Conservation (phyloP, 2,797 vertebrate species). For the Jordanella pulchra region DNA sequence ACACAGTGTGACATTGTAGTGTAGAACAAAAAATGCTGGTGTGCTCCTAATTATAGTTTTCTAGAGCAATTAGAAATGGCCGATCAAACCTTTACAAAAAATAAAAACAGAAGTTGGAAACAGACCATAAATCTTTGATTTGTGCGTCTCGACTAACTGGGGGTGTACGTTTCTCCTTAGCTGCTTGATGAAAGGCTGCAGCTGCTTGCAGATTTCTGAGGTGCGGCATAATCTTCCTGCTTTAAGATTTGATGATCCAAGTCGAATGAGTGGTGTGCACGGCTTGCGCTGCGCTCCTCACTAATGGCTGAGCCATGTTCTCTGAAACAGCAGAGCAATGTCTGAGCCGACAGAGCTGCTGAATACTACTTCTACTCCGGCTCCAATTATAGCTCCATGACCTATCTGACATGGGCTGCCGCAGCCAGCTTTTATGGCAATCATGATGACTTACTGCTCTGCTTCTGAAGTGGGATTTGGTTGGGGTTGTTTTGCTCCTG, state of each 20-base stretch:
- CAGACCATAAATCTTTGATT: background rate
- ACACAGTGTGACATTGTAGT: background rate
- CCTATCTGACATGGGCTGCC: slow-evolving; percentile 67
- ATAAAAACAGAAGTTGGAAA: background rate
- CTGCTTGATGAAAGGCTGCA: slow-evolving; percentile 30
- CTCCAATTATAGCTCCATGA: slow-evolving; percentile 70
- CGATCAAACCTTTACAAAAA: background rate
- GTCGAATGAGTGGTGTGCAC: slow-evolving; percentile 34
- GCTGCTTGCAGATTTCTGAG: slow-evolving; percentile 34
- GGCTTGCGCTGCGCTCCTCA: slow-evolving; percentile 39
- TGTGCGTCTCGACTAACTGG: background rate
- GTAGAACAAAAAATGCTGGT: background rate
- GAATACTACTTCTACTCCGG: slow-evolving; percentile 46
- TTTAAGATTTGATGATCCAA: slow-evolving; percentile 51
- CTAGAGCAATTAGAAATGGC: background rate
- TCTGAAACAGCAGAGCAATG: slow-evolving; percentile 37
- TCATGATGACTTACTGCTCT: slow-evolving; percentile 14
- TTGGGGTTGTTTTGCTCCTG: background rate
- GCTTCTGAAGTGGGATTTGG: slow-evolving; percentile 18
- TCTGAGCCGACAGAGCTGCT: slow-evolving; percentile 43
- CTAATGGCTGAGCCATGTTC: slow-evolving; percentile 65
- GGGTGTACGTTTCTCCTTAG: slow-evolving; percentile 24
- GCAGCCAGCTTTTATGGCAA: slow-evolving; percentile 31
- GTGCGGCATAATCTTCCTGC: slow-evolving; percentile 26
- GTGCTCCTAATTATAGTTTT: background rate